phyloP scores from a whole-genome alignment of 2,113 vertebrate species.

The Caracal caracal region DNA sequence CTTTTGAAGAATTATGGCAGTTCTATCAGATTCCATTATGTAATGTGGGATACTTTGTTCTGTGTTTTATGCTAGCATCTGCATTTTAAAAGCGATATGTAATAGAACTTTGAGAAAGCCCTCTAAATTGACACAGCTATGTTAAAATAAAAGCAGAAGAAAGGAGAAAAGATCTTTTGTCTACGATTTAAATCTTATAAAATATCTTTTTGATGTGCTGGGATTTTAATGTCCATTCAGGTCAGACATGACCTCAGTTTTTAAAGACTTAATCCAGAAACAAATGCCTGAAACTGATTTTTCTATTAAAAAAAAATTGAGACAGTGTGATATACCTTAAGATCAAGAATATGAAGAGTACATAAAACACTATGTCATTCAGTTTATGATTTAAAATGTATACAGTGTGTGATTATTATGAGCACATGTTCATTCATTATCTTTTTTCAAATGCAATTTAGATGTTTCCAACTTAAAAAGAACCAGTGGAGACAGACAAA shows the following conservation, averaged over 20 bases:
- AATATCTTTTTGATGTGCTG: constrained; percentile 1
- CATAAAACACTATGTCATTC: neutral
- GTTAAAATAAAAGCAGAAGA: constrained; percentile 18
- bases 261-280: constrained; percentile 18
- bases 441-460: constrained; percentile 36
- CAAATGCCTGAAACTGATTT: neutral
- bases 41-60: neutral
- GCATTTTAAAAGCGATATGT: neutral
- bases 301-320: neutral
- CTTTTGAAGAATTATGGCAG: neutral
- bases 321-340: neutral
- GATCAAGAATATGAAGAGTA: neutral
- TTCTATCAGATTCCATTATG: neutral
- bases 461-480: constrained; percentile 11
- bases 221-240: neutral
- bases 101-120: neutral
- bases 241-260: constrained; percentile 27
- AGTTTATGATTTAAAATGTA: neutral
- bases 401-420: neutral
- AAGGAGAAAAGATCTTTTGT: neutral
- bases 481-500: neutral
- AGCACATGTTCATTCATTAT: neutral
- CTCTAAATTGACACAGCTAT: neutral
- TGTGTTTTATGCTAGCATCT: neutral
- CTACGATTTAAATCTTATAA: neutral